Percentiles rank a stretch among this genome's conserved stretches.
Evolutionary conservation across 1,140 invertebrate genomes (phyloP).

Genomic region (Oncopodura yosiiana): DNA sequence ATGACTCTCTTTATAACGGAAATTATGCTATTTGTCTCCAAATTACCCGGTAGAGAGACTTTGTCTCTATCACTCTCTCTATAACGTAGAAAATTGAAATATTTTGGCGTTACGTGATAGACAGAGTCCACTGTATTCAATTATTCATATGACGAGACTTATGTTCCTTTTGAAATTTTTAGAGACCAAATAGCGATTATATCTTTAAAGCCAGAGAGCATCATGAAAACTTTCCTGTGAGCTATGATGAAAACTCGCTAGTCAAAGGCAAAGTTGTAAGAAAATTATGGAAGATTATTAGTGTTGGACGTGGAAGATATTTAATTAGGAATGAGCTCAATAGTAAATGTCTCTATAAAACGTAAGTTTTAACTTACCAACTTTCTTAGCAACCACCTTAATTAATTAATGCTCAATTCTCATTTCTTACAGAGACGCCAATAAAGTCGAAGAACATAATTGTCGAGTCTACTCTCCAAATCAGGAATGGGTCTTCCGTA

Average conservation of each 20-base stretch:
- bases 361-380: slow-evolving; percentile 4
- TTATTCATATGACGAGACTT: too few species aligned
- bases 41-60: too few species aligned
- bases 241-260: slow-evolving; percentile 16
- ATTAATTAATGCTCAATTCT: background rate
- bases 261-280: slow-evolving; percentile 10
- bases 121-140: too few species aligned
- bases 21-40: too few species aligned
- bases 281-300: slow-evolving; percentile 17
- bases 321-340: slow-evolving; percentile 5
- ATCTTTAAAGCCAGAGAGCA: slow-evolving; percentile 11
- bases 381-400: background rate
- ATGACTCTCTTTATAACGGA: too few species aligned
- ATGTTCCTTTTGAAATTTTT: background rate
- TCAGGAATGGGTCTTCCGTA: slow-evolving; percentile 23
- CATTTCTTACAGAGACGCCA: slow-evolving; percentile 8
- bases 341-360: slow-evolving; percentile 20
- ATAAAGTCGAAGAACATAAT: slow-evolving; percentile 14
- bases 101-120: too few species aligned
- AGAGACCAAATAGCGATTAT: slow-evolving; percentile 6
- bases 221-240: slow-evolving; percentile 20
- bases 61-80: too few species aligned
- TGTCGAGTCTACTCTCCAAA: slow-evolving; percentile 19
- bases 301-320: slow-evolving; percentile 22
- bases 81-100: too few species aligned